A percentile compares a stretch with the other conserved stretches of the same genome.
Conservation (phyloP, 2,797 vertebrate species). For the Carduelis carduelis region DNA sequence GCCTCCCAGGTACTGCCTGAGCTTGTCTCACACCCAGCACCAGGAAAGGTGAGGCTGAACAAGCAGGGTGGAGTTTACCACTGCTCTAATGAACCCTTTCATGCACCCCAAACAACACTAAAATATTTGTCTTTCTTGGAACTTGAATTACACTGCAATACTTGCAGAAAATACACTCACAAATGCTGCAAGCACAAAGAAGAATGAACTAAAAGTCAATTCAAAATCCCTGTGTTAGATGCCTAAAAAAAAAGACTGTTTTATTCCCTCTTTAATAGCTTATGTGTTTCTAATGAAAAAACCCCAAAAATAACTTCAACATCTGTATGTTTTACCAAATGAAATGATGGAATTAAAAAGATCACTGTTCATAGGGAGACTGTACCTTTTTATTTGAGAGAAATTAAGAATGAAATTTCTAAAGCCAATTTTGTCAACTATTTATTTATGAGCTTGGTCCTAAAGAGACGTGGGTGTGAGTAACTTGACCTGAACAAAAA, state of each 20-base stretch:
- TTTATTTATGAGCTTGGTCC: background rate
- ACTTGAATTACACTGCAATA: background rate
- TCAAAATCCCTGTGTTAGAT: background rate
- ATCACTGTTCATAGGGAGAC: background rate
- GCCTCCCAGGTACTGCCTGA: slow-evolving; percentile 30
- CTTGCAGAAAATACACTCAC: background rate
- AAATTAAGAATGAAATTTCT: background rate
- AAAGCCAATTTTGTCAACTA: background rate
- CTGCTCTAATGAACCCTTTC: slow-evolving; percentile 18
- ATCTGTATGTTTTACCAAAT: background rate
- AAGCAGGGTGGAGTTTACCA: slow-evolving; percentile 53
- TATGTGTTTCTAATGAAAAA: background rate
- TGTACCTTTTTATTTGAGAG: background rate
- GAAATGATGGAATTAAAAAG: background rate
- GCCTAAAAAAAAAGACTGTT: background rate
- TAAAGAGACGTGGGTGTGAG: background rate
- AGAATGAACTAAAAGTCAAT: background rate
- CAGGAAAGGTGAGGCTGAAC: slow-evolving; percentile 33
- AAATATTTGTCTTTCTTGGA: background rate
- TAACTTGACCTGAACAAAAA: background rate
- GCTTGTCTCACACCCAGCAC: slow-evolving; percentile 37
- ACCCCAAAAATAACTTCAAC: background rate
- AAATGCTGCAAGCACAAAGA: background rate
- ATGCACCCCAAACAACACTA: background rate
- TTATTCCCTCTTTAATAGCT: background rate